phyloP scores from a whole-genome alignment of 2,888 invertebrate species.

The Drosophila koepferae region DNA sequence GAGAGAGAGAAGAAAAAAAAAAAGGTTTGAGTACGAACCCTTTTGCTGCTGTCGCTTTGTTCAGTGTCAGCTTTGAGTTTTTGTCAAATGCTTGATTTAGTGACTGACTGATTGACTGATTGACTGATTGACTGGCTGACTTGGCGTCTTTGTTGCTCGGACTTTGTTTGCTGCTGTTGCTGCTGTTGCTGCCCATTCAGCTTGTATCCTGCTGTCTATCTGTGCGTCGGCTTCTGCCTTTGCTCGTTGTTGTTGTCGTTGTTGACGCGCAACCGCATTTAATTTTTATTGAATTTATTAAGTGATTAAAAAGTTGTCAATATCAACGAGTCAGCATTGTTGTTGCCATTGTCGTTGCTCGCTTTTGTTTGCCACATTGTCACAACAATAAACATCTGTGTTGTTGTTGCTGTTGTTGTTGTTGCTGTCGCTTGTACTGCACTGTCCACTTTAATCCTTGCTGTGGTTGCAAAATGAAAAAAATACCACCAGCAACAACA shows the following conservation, averaged over 20 bases:
- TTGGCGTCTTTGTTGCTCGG: constrained; percentile 21
- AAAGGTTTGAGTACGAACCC: constrained; percentile 36
- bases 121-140: constrained; percentile 36
- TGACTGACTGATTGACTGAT: constrained; percentile 37
- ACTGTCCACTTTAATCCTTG: constrained; percentile 72
- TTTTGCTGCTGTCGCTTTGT: constrained; percentile 55
- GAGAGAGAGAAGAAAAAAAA: neutral
- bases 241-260: constrained; percentile 45
- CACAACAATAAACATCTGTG: constrained; percentile 54
- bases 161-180: neutral
- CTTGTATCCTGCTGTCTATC: constrained; percentile 22
- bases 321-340: constrained; percentile 75
- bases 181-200: constrained; percentile 28
- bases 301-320: constrained; percentile 85
- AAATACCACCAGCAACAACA: neutral
- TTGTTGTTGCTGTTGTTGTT: constrained; percentile 12
- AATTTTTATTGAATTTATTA: constrained; percentile 85
- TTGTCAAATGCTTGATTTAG: constrained; percentile 63
- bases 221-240: constrained; percentile 1
- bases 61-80: constrained; percentile 60
- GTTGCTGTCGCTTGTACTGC: constrained; percentile 14
- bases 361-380: constrained; percentile 74
- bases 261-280: constrained; percentile 83
- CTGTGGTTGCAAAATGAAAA: constrained; percentile 63
- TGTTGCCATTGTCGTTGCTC: constrained; percentile 47